Conservation (phyloP, 2,113 vertebrate genomes). For the Otocyon megalotis region DNA sequence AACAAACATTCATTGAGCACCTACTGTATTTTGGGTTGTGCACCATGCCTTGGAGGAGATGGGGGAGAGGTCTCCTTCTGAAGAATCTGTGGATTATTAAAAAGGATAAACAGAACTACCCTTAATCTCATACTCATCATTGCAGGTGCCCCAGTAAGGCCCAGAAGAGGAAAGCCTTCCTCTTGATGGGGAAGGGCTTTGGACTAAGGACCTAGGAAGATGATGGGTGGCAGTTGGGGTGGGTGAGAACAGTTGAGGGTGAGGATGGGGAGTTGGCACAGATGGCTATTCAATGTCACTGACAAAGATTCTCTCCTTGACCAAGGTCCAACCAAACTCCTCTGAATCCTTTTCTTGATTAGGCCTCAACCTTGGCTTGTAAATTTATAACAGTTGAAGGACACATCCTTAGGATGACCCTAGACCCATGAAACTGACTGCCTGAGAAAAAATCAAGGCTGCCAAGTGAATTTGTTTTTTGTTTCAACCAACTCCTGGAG, state of each 20-base stretch:
- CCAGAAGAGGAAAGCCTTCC: not conserved
- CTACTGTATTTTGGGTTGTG: constrained; percentile 60
- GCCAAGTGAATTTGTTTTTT: not conserved
- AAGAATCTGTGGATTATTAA: not conserved
- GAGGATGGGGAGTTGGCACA: not conserved
- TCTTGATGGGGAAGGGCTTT: not conserved
- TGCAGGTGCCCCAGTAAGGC: not conserved
- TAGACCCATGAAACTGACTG: not conserved
- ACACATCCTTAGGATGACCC: too few species aligned
- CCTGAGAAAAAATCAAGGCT: not conserved
- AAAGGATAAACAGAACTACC: not conserved
- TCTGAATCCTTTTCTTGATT: not conserved
- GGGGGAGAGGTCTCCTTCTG: not conserved
- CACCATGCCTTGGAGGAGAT: not conserved
- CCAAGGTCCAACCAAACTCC: not conserved
- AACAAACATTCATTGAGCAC: not conserved
- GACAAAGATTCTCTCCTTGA: not conserved
- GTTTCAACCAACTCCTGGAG: not conserved
- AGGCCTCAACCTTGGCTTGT: not conserved
- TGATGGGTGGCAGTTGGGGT: not conserved
- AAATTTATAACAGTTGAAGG: not conserved
- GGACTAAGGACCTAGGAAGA: not conserved
- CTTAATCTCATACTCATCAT: not conserved
- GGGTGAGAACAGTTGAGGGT: not conserved
- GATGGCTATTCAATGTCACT: not conserved